Evolutionary conservation across 1,140 invertebrate genomes (phyloP), one percentile per base, ranked within the genome.

Genomic region (Drosophila busckii): DNA sequence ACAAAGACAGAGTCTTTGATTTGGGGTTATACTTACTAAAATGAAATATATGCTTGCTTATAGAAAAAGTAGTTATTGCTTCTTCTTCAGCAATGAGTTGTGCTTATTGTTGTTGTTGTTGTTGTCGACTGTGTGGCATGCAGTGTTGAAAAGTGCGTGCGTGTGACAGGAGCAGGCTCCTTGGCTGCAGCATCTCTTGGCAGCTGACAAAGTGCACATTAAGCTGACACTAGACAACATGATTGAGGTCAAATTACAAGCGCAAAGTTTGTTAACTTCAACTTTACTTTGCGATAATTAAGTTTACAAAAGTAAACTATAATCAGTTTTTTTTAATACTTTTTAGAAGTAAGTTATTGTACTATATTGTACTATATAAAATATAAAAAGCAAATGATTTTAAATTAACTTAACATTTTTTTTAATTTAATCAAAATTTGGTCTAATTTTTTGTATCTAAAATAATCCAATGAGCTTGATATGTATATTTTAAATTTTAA

Each of bases 201-300:
- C 66, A 70, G 73, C 71, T 71, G 67, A 71, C 71, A 78, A 65
- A 45, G 42, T 13, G 16, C 25, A 53, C 55, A 75, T 62, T 58
- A 65, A 8, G 12, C 20, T 19, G 55, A 76, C 58, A 76, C 70
- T 76, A 29, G 4, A n/a, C 50, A 37, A 56, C 70, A 78, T 28
- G n/a, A n/a, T n/a, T n/a, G n/a, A 40, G 25, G 16, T 15, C 2
- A 19, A 29, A 19, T 38, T 32, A 29, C 4, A 10, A 28, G 10
- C 41, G 29, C 19, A 29, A 3, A 15, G 23, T n/a, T n/a, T 9
- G 19, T 8, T 15, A 7, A 25, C 34, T 17, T 8, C 3, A 15
- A 5, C 9, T 46, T 28, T 34, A 23, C 17, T 31, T 31, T 45
- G n/a, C n/a, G n/a, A n/a, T n/a, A n/a, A n/a, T n/a, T n/a, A n/a